Evolutionary conservation across 2,888 invertebrate genomes (phyloP).

Genomic region (Eremobia ochroleuca): DNA sequence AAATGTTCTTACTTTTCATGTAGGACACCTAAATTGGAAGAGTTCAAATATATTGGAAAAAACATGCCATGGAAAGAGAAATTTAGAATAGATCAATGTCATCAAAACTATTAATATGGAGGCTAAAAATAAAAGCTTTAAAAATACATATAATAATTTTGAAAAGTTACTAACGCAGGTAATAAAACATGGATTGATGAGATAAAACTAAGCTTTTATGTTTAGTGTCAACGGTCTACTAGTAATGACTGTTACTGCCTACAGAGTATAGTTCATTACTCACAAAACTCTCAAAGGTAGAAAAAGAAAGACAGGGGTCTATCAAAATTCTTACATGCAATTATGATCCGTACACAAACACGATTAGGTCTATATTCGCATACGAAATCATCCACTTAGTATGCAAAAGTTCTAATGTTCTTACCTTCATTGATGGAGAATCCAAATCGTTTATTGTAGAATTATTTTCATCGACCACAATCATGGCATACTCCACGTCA

Average conservation of each 20-base stretch:
- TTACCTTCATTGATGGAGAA: conserved; percentile 96
- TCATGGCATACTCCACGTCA: conserved; percentile 97
- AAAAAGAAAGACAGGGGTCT: conserved; percentile 50
- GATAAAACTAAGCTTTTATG: conserved; percentile 49
- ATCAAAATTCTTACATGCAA: conserved; percentile 69
- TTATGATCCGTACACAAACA: conserved; percentile 59
- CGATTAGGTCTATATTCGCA: conserved; percentile 42
- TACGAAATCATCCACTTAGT: conserved; percentile 39
- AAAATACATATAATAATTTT: conserved; percentile 41
- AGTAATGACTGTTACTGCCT: conserved; percentile 34
- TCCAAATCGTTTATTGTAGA: conserved; percentile 96
- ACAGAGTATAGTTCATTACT: conserved; percentile 49
- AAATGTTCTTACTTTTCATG: conserved; percentile 42
- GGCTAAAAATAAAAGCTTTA: conserved; percentile 60
- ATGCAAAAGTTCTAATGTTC: conserved; percentile 44
- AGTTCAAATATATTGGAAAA: conserved; percentile 60
- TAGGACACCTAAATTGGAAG: conserved; percentile 55
- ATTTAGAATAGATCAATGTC: conserved; percentile 40
- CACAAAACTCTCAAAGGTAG: conserved; percentile 44
- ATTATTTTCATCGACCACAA: conserved; percentile 97
- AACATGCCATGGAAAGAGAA: conserved; percentile 68
- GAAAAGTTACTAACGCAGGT: conserved; percentile 12
- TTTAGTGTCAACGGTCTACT: conserved; percentile 50
- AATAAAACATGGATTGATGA: conserved; percentile 17
- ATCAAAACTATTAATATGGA: conserved; percentile 33